Evolutionary conservation across 2,113 vertebrate species (phyloP).

Genomic region (Eclectus roratus): DNA sequence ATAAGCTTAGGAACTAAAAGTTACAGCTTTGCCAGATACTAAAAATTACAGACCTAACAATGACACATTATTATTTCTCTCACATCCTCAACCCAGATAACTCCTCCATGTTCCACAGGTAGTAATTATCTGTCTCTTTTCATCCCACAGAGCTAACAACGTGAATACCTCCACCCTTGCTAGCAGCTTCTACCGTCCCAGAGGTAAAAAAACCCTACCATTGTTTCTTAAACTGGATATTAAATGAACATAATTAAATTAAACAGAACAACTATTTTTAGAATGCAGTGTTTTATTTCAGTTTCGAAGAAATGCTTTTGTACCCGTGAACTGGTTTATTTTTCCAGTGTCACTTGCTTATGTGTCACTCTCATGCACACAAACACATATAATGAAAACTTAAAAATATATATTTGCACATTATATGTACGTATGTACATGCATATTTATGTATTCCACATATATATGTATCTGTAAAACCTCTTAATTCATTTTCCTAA

Average conservation of each 20-base stretch:
- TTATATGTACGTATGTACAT: not conserved
- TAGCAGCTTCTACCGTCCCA: not conserved
- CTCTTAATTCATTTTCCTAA: not conserved
- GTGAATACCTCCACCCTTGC: not conserved
- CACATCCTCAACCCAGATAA: not conserved
- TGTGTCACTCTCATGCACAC: not conserved
- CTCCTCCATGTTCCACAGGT: constrained; percentile 23
- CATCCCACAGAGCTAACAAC: constrained; percentile 27
- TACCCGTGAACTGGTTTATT: not conserved
- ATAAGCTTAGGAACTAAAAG: not conserved
- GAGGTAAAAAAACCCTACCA: not conserved
- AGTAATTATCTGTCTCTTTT: constrained; percentile 46
- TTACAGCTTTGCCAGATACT: not conserved
- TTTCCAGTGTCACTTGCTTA: not conserved
- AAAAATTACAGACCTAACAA: not conserved
- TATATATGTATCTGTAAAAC: not conserved
- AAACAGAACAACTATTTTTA: not conserved
- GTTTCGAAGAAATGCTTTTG: not conserved
- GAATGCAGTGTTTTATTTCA: not conserved
- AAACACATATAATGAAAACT: not conserved
- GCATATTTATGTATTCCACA: not conserved
- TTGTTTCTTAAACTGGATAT: not conserved
- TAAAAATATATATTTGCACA: not conserved
- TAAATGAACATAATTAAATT: not conserved
- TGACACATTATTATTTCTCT: constrained; percentile 8